Evolutionary conservation across 2,797 vertebrate genomes (phyloP).

Genomic region (Myotis findleyi): DNA sequence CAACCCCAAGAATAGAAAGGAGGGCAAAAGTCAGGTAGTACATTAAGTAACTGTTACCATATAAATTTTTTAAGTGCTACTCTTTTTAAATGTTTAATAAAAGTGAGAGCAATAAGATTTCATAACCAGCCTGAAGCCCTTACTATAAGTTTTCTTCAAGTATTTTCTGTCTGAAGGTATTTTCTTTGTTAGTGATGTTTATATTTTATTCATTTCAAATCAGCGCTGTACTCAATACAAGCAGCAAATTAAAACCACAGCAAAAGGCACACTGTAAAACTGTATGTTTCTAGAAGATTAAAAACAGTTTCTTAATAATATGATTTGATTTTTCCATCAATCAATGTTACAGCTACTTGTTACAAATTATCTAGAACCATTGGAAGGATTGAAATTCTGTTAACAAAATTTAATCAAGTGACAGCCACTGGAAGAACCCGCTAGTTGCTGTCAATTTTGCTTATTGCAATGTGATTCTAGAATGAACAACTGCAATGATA

Average conservation of each 20-base stretch:
- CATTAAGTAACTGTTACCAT: background rate
- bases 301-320: slow-evolving; percentile 23
- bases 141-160: background rate
- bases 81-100: slow-evolving; percentile 41
- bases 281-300: background rate
- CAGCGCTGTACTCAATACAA: background rate
- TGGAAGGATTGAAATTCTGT: slow-evolving; percentile 15
- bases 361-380: slow-evolving; percentile 4
- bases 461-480: slow-evolving; percentile 36
- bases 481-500: background rate
- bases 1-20: slow-evolving; percentile 17
- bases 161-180: background rate
- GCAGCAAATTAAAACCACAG: slow-evolving; percentile 19
- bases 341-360: background rate
- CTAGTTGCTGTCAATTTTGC: background rate
- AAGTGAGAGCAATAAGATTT: slow-evolving; percentile 35
- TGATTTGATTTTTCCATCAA: background rate
- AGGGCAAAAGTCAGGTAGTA: background rate
- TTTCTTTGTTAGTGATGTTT: background rate
- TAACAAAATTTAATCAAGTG: background rate
- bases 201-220: slow-evolving; percentile 49
- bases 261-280: background rate
- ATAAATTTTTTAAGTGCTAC: slow-evolving; percentile 23
- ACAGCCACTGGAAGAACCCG: background rate
- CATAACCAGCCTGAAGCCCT: background rate